Evolutionary conservation across 2,888 invertebrate species (phyloP), one percentile per base, ranked within the genome.

Genomic region (Melikaiella ostensackeni): DNA sequence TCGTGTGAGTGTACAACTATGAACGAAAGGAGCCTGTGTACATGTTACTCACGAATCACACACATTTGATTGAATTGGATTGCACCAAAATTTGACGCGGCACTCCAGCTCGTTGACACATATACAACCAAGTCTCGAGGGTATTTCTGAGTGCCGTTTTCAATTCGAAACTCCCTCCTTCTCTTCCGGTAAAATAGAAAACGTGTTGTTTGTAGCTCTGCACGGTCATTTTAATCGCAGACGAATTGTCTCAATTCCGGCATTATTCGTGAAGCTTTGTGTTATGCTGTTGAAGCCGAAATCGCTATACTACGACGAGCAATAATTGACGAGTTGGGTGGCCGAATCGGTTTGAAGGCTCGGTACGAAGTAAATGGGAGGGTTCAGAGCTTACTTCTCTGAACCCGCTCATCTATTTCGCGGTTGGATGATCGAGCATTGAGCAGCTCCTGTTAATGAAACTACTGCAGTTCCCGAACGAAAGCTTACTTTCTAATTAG

Each of bases 331-430:
- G 66, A 70, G 42, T 30, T 42, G 30, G 46, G 27, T 50, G 50
- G 50, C 42, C 24, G 46, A 59, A 59, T 59, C 24, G 6, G 27
- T 59, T 59, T 27, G 16, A 59, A 24, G 57, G 13, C 27, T 70
- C n/a, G 30, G 50, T 70, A 70, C 50, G 50, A 70, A 70, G 50
- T 50, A 30, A 4, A 59, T 27, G 13, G 27, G 57, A 59, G 66
- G 66, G 46, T 66, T 66, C 27, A 66, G 27, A 66, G 27, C n/a
- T n/a, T n/a, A n/a, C n/a, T n/a, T n/a, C n/a, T n/a, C n/a, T n/a
- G n/a, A n/a, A n/a, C n/a, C n/a, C n/a, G n/a, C n/a, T n/a, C 5
- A 70, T 50, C 66, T 50, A 70, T 70, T 70, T 70, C 66, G 50
- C 50, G 50, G 66, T 50, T 50, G n/a, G 30, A 70, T 70, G 30